A percentile compares a stretch with the other conserved stretches of the same genome.
These are phyloP conservation scores for Vanacampus margaritifer DNA, from an alignment of 2,113 vertebrate genomes.

Conservation along the genomic window DNA sequence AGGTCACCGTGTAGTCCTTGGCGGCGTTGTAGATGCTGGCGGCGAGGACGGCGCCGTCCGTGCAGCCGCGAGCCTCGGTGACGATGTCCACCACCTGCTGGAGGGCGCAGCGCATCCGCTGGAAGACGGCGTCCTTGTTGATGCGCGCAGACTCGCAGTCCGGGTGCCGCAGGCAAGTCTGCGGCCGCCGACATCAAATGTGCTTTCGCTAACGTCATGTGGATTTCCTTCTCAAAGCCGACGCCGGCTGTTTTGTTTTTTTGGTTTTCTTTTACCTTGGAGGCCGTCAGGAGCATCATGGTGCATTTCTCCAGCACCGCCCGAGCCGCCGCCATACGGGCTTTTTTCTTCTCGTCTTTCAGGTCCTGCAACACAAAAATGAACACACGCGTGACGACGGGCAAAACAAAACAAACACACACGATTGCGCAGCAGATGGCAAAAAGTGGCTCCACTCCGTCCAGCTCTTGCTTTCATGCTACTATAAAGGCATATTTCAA, in stretches of 20 bases:
- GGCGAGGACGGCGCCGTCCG: constrained; percentile 75
- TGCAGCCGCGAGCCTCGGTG: constrained; percentile 81
- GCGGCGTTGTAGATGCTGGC: constrained; percentile 87
- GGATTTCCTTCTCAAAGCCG: neutral
- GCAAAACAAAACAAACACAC: neutral
- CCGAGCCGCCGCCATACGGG: constrained; percentile 93
- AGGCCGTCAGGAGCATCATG: constrained; percentile 99
- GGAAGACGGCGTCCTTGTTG: constrained; percentile 96
- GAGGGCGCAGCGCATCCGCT: constrained; percentile 91
- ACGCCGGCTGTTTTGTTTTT: neutral
- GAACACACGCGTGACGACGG: constrained; percentile 3
- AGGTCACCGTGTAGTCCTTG: constrained; percentile 96
- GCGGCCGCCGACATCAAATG: constrained; percentile 29
- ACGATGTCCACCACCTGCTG: constrained; percentile 97
- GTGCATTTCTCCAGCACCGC: constrained; percentile 97
- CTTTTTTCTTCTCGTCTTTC: constrained; percentile 98
- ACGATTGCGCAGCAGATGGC: constrained; percentile 7
- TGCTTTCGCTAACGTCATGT: neutral
- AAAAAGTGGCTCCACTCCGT: constrained; percentile 2
- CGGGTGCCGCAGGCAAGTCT: constrained; percentile 98
- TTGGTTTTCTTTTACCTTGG: constrained; percentile 78
- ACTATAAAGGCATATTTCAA: neutral
- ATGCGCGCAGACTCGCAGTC: constrained; percentile 94
- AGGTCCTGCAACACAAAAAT: constrained; percentile 79
- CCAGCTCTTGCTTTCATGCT: constrained; percentile 2